Evolutionary conservation across 2,113 vertebrate species (phyloP), one percentile per base, ranked within the genome.

Genomic region (Lichenostomus cassidix): DNA sequence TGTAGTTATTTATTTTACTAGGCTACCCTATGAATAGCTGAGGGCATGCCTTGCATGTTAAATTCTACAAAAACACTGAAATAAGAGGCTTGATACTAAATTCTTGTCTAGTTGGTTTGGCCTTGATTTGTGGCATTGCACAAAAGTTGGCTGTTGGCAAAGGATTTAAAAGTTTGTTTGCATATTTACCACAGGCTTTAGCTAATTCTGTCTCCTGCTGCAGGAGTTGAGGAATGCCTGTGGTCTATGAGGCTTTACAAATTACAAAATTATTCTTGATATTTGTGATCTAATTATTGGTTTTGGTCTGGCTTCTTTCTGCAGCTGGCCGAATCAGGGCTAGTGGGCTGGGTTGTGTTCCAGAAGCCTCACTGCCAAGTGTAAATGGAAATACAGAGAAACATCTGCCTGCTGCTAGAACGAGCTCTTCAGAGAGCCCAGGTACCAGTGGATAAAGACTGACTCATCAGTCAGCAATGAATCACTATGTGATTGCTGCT

Each of bases 361-460:
- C 95, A 70, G 98, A 97, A 89, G 76, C 79, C 71, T 92, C 90
- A 14, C 44, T 98, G 91, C 21, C 84, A 21, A 92, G 96, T 49
- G 95, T 94, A 73, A 97, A 91, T 68, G 95, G 94, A 59, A 96
- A 88, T n/a, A 50, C 82, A 44, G 97, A 98, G 73, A 97, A 97
- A 41, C 87, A 92, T 41, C 84, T 84, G 59, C 95, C 84, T 39
- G 76, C 96, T 89, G 74, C 89, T 83, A 97, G 85, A 95, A 85
- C 29, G 2, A 97, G 37, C 47, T 91, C 97, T 86, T 94, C 97
- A 95, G 47, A 89, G 89, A 97, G 92, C 96, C 96, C 97, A 97
- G 96, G 97, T 97, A 98, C 78, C 56, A 42, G 52, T 17, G 19
- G 64, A 77, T 74, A 80, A 80, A 74, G 68, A 65, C 71, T 82